A percentile compares a stretch with the other conserved stretches of the same genome.
Evolutionary conservation across 2,888 invertebrate genomes (phyloP).

Genomic region (Nymphalis c-album): DNA sequence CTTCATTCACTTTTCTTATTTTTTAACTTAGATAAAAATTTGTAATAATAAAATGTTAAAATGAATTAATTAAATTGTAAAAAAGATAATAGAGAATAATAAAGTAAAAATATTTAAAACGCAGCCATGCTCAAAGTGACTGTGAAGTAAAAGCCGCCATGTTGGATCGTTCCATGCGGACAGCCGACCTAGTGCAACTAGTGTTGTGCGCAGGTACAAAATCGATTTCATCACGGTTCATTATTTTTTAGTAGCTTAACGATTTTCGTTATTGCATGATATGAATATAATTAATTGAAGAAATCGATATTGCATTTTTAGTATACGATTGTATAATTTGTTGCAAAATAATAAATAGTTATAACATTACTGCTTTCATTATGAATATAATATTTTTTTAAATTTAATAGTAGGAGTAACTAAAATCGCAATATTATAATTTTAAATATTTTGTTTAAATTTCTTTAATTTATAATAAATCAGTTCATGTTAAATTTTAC

Average conservation of each 20-base stretch:
- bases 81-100: constrained; percentile 54
- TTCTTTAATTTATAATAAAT: no score
- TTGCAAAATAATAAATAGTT: no score
- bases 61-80: constrained; percentile 51
- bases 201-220: constrained; percentile 73
- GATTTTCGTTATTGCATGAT: neutral
- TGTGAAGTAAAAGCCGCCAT: constrained; percentile 76
- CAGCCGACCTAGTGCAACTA: constrained; percentile 57
- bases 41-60: constrained; percentile 55
- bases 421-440: no score
- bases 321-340: no score
- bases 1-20: constrained; percentile 66
- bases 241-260: constrained; percentile 20
- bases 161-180: constrained; percentile 73
- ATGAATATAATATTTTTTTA: no score
- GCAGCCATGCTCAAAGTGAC: constrained; percentile 69
- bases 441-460: no score
- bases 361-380: no score
- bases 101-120: constrained; percentile 63
- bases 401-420: no score
- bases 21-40: constrained; percentile 62
- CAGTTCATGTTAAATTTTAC: no score
- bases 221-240: constrained; percentile 45
- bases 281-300: no score
- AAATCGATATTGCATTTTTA: no score